Conservation (phyloP, 2,113 vertebrate species). For the Xiphias gladius region DNA sequence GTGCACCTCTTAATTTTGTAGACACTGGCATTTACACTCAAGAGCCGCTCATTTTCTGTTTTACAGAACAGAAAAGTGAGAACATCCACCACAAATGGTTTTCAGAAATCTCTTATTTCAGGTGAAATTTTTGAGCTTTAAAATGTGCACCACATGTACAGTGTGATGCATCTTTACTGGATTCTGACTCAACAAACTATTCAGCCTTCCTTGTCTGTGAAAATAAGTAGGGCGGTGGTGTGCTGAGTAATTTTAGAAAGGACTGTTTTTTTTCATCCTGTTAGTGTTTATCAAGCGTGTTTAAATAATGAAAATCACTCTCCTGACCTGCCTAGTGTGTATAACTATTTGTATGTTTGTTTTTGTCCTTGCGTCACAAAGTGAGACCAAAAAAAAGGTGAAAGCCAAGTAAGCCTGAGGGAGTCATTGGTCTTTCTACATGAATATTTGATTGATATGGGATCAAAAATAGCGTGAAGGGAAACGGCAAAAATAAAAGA, state of each 20-base stretch:
- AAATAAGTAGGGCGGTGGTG: neutral
- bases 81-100: neutral
- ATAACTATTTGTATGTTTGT: conserved; percentile 5
- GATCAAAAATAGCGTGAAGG: conserved; percentile 64
- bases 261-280: neutral
- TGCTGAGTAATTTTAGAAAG: neutral
- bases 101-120: too few species aligned
- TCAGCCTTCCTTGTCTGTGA: neutral
- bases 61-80: neutral
- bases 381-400: conserved; percentile 14
- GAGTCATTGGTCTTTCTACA: conserved; percentile 47
- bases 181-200: conserved; percentile 20
- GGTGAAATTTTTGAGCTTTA: neutral
- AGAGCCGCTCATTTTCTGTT: neutral
- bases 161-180: conserved; percentile 11
- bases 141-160: neutral
- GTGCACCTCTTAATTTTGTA: neutral
- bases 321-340: neutral
- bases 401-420: conserved; percentile 53
- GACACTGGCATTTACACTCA: neutral
- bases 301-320: conserved; percentile 19
- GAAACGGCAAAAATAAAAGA: conserved; percentile 52
- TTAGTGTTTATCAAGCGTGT: conserved; percentile 6
- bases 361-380: conserved; percentile 30
- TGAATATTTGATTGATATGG: conserved; percentile 66